These are phyloP conservation scores for Chloebia gouldiae DNA, from an alignment of 2,113 vertebrate genomes.

Conservation along the genomic window DNA sequence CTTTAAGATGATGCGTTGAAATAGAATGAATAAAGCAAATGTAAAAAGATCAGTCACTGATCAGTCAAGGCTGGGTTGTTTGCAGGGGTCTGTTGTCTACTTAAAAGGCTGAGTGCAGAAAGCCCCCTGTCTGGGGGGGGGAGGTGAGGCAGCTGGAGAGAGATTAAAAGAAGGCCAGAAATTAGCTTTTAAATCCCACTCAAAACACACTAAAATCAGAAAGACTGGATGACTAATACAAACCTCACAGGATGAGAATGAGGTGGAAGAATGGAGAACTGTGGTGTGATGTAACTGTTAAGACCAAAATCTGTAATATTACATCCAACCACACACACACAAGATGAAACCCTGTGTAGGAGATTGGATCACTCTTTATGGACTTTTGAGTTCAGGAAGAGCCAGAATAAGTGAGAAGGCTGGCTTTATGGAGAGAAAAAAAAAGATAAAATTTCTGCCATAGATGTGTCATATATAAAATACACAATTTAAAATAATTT, in stretches of 20 bases:
- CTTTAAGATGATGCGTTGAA: background rate
- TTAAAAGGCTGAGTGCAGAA: background rate
- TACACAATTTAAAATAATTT: background rate
- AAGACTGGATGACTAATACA: background rate
- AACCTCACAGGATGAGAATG: background rate
- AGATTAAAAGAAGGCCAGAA: background rate
- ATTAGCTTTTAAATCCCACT: background rate
- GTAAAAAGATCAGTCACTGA: background rate
- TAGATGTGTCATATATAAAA: background rate
- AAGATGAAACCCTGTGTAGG: background rate
- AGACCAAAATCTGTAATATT: background rate
- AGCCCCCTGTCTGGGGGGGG: background rate
- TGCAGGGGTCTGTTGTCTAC: background rate
- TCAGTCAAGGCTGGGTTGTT: background rate
- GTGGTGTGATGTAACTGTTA: background rate
- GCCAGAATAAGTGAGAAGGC: background rate
- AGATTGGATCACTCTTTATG: background rate
- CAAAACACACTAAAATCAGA: background rate
- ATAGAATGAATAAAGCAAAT: background rate
- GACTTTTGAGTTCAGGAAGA: background rate
- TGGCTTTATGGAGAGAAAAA: background rate
- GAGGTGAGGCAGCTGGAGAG: background rate
- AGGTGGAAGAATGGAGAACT: background rate
- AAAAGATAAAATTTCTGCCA: background rate
- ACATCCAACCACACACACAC: background rate